Conservation (phyloP, 2,113 vertebrate genomes). For the Merops nubicus region DNA sequence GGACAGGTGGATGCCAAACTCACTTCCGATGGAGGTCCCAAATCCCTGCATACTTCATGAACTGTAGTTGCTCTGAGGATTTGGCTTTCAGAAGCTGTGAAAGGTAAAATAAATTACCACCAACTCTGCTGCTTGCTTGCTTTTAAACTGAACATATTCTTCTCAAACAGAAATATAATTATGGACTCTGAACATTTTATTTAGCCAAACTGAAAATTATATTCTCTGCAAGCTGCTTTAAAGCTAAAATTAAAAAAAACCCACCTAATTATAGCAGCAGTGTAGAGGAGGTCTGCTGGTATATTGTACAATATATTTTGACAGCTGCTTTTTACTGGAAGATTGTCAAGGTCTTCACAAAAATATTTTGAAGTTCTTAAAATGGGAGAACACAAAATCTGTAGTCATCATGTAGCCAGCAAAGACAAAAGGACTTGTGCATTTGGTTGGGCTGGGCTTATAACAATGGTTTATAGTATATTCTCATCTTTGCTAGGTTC, state of each 20-base stretch:
- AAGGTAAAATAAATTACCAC: conserved; percentile 47
- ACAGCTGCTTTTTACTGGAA: conserved; percentile 74
- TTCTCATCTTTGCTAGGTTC: neutral
- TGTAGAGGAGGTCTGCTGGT: conserved; percentile 72
- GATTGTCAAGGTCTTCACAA: conserved; percentile 61
- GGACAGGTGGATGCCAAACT: neutral
- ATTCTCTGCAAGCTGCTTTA: conserved; percentile 80
- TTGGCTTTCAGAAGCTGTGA: conserved; percentile 50
- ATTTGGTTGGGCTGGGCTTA: neutral
- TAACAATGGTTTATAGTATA: neutral
- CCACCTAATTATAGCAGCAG: conserved; percentile 79
- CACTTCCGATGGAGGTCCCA: rapidly evolving
- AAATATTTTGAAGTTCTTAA: conserved; percentile 57
- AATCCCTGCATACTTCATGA: neutral
- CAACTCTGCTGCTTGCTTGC: conserved; percentile 28
- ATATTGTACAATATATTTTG: conserved; percentile 63
- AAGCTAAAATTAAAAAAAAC: conserved; percentile 72
- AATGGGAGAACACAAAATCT: conserved; percentile 21
- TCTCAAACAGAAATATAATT: conserved; percentile 64
- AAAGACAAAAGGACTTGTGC: neutral
- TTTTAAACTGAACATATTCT: conserved; percentile 51
- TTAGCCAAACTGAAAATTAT: conserved; percentile 77
- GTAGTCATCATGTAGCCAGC: neutral
- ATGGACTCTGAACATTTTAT: conserved; percentile 55
- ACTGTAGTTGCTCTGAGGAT: neutral